Conservation (phyloP, 2,797 vertebrate genomes). For the Miichthys miiuy region DNA sequence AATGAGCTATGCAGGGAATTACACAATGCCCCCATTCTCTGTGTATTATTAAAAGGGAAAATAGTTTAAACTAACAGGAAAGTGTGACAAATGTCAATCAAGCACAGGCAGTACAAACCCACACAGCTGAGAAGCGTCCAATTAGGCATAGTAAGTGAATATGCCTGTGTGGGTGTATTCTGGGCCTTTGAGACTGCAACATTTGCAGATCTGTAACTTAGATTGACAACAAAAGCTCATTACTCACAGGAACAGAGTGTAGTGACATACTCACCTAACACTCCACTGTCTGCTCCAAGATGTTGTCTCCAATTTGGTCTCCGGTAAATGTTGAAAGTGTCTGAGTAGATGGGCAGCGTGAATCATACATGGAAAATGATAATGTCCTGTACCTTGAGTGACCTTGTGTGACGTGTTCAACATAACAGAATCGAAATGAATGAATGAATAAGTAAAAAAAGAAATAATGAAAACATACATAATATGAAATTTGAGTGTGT, state of each 20-base stretch:
- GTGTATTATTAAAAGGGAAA: background rate
- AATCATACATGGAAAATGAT: conserved; percentile 87
- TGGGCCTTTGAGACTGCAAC: background rate
- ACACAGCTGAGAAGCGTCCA: background rate
- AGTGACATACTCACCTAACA: conserved; percentile 68
- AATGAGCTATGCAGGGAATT: background rate
- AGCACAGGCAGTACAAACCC: background rate
- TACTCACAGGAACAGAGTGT: background rate
- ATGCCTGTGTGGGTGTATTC: background rate
- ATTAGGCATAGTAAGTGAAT: conserved; percentile 1
- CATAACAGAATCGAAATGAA: conserved; percentile 77
- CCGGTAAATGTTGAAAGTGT: conserved; percentile 87
- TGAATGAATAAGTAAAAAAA: conserved; percentile 58
- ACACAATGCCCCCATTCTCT: background rate
- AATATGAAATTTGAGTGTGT: conserved; percentile 81
- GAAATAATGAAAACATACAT: conserved; percentile 83
- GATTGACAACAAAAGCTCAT: background rate
- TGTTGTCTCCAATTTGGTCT: conserved; percentile 69
- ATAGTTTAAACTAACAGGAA: background rate
- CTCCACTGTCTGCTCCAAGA: conserved; percentile 6
- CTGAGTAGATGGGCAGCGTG: conserved; percentile 79
- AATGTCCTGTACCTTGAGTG: conserved; percentile 90
- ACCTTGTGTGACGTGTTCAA: conserved; percentile 90
- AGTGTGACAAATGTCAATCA: conserved; percentile 10
- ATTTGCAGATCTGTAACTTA: background rate